Conservation (phyloP, 2,888 invertebrate genomes). For the Archaeoteleia sp. region DNA sequence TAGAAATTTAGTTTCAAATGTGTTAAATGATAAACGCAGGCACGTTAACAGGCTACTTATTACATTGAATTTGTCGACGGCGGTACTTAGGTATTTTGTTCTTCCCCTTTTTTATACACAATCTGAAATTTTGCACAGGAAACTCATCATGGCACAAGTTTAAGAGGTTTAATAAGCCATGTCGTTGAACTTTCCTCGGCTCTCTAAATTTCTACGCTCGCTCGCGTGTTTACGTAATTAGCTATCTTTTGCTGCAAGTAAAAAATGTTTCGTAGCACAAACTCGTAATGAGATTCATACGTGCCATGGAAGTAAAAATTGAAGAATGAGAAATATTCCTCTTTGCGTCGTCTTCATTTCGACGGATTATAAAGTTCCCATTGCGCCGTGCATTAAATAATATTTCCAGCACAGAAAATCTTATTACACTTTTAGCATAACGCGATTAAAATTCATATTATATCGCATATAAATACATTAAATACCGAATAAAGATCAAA, state of each 20-base stretch:
- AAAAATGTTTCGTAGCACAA: slow-evolving; percentile 40
- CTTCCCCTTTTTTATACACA: slow-evolving; percentile 8
- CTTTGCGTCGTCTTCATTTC: slow-evolving; percentile 36
- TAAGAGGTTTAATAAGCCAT: slow-evolving; percentile 46
- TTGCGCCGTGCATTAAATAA: slow-evolving; percentile 29
- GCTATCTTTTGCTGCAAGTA: slow-evolving; percentile 39
- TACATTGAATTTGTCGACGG: neutral
- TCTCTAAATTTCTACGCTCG: slow-evolving; percentile 30
- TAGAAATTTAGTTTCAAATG: no score
- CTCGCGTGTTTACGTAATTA: slow-evolving; percentile 49
- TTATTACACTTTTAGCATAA: neutral
- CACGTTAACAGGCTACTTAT: no score
- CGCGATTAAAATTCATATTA: no score
- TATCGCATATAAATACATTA: no score
- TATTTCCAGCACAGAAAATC: neutral
- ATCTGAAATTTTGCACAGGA: slow-evolving; percentile 23
- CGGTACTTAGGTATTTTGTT: neutral
- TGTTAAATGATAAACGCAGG: no score
- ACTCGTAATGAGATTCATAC: slow-evolving; percentile 49
- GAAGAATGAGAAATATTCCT: slow-evolving; percentile 27
- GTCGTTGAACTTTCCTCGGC: slow-evolving; percentile 40
- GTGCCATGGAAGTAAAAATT: slow-evolving; percentile 41
- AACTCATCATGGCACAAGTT: slow-evolving; percentile 30
- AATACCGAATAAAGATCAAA: no score
- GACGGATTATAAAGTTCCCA: slow-evolving; percentile 31